Conservation (phyloP, 2,113 vertebrate genomes). For the Chionis minor region DNA sequence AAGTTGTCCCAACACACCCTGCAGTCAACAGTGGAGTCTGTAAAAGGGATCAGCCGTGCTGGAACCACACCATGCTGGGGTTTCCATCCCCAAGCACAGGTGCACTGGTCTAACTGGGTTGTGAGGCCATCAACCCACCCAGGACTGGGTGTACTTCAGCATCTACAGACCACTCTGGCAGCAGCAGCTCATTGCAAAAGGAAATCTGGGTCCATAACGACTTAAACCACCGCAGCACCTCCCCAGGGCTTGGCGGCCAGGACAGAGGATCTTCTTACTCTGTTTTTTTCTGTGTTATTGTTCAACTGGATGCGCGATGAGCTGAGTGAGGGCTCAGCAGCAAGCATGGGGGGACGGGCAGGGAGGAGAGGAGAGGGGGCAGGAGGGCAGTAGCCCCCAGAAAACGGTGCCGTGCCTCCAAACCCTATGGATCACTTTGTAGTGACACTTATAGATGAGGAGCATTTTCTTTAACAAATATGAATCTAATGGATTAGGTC, state of each 20-base stretch:
- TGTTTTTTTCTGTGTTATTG: neutral
- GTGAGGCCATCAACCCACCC: neutral
- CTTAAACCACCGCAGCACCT: neutral
- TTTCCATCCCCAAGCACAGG: rapidly evolving
- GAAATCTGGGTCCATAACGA: neutral
- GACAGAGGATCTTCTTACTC: neutral
- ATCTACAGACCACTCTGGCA: neutral
- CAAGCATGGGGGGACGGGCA: rapidly evolving
- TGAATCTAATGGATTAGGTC: slow-evolving; percentile 70
- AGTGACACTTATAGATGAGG: slow-evolving; percentile 35
- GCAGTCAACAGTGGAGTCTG: neutral
- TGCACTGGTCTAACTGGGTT: neutral
- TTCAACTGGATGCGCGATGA: neutral
- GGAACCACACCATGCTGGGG: no score
- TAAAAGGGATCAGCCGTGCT: neutral
- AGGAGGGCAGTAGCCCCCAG: neutral
- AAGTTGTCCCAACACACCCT: rapidly evolving
- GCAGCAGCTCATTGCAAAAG: neutral
- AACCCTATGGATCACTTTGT: neutral
- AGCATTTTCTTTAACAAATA: slow-evolving; percentile 75
- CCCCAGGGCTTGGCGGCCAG: neutral
- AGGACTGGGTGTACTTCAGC: no score
- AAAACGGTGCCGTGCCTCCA: neutral
- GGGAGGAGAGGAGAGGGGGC: neutral
- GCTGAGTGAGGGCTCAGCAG: neutral